Conservation (phyloP, 2,888 invertebrate genomes). For the Drosophila infuscata region DNA sequence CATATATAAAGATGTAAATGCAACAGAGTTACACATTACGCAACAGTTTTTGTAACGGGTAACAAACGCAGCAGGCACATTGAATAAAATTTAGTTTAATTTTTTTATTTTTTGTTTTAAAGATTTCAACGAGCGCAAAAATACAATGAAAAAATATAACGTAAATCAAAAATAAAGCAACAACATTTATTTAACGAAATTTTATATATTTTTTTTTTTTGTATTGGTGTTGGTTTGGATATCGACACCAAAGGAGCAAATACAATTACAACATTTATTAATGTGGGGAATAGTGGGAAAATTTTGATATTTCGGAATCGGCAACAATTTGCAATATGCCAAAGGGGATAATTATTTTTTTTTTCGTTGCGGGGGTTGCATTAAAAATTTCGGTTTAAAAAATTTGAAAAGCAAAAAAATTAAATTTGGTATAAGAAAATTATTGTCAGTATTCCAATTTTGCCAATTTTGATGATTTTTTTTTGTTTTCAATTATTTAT, state of each 20-base stretch:
- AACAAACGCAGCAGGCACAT: slow-evolving; percentile 81
- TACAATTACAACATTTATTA: slow-evolving; percentile 80
- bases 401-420: slow-evolving; percentile 50
- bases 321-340: slow-evolving; percentile 57
- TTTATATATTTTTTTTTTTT: slow-evolving; percentile 55
- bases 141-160: slow-evolving; percentile 51
- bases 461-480: slow-evolving; percentile 78
- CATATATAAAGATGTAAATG: slow-evolving; percentile 73
- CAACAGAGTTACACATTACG: slow-evolving; percentile 79
- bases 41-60: slow-evolving; percentile 73
- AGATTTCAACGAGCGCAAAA: slow-evolving; percentile 75
- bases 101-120: slow-evolving; percentile 38
- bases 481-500: slow-evolving; percentile 70
- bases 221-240: slow-evolving; percentile 55
- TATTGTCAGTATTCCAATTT: slow-evolving; percentile 79
- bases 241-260: slow-evolving; percentile 77
- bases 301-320: slow-evolving; percentile 40
- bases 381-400: slow-evolving; percentile 42
- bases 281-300: slow-evolving; percentile 51
- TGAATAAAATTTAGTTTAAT: slow-evolving; percentile 51
- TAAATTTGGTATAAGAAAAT: slow-evolving; percentile 42
- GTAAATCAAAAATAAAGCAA: slow-evolving; percentile 65
- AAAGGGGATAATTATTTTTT: slow-evolving; percentile 23
- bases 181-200: slow-evolving; percentile 80
- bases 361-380: slow-evolving; percentile 47